Evolutionary conservation across 2,113 vertebrate genomes (phyloP).

Genomic region (Reinhardtius hippoglossoides): DNA sequence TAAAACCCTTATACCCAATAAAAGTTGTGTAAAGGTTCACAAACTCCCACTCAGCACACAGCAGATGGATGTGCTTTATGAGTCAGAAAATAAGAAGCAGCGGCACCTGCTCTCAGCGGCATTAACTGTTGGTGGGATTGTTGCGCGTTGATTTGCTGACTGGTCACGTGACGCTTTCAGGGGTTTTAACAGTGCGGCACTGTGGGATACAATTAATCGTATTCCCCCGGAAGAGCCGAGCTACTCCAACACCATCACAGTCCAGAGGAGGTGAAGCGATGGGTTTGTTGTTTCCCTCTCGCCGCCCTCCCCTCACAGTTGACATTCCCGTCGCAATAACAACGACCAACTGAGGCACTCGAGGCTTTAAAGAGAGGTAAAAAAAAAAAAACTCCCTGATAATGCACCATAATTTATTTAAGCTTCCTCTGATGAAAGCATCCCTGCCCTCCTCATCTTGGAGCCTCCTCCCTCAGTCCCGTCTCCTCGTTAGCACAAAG

Average conservation of each 20-base stretch:
- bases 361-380: not conserved
- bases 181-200: too few relatives aligned
- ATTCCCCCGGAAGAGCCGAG: not conserved
- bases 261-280: too few relatives aligned
- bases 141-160: slow-evolving; percentile 22
- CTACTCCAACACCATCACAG: too few relatives aligned
- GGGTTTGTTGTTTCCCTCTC: not conserved
- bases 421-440: slow-evolving; percentile 3
- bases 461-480: not conserved
- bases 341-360: slow-evolving; percentile 80
- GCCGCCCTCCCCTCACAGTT: slow-evolving; percentile 62
- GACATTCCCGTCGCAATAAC: slow-evolving; percentile 74
- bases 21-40: slow-evolving; percentile 55
- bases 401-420: slow-evolving; percentile 11
- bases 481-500: slow-evolving; percentile 76
- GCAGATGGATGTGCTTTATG: slow-evolving; percentile 62
- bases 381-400: not conserved
- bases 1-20: slow-evolving; percentile 54
- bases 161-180: too few relatives aligned
- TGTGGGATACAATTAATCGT: too few relatives aligned
- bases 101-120: slow-evolving; percentile 61
- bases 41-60: slow-evolving; percentile 44
- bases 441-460: not conserved
- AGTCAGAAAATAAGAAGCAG: slow-evolving; percentile 70
- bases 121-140: slow-evolving; percentile 47